Conservation (phyloP, 2,113 vertebrate genomes). For the Murina feae region DNA sequence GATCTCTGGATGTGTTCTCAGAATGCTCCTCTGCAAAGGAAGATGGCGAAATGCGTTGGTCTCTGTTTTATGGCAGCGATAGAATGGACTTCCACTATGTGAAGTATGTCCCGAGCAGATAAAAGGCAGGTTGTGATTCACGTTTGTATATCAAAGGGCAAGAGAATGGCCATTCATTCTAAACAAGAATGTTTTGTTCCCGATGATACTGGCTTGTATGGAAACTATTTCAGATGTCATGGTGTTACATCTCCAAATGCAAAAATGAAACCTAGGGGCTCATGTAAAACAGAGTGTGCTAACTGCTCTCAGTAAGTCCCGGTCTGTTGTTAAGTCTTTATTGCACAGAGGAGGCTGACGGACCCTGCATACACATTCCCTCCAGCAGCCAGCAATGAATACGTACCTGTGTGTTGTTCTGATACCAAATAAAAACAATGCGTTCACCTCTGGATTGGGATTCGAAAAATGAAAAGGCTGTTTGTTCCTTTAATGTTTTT, state of each 20-base stretch:
- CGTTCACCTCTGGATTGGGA: slow-evolving; percentile 62
- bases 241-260: slow-evolving; percentile 10
- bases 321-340: slow-evolving; percentile 65
- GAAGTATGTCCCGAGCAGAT: slow-evolving; percentile 25
- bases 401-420: slow-evolving; percentile 73
- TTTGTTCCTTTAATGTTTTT: slow-evolving; percentile 26
- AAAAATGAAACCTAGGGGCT: slow-evolving; percentile 47
- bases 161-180: slow-evolving; percentile 49
- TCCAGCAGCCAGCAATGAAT: slow-evolving; percentile 62
- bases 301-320: slow-evolving; percentile 66
- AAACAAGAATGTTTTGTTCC: slow-evolving; percentile 10
- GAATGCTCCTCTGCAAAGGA: slow-evolving; percentile 30
- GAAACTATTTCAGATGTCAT: slow-evolving; percentile 8
- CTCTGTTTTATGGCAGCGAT: slow-evolving; percentile 6
- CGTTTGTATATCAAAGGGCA: not conserved
- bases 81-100: not conserved
- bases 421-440: slow-evolving; percentile 77
- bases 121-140: not conserved
- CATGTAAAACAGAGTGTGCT: slow-evolving; percentile 63
- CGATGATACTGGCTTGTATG: not conserved
- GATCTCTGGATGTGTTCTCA: slow-evolving; percentile 39
- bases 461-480: slow-evolving; percentile 44
- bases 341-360: slow-evolving; percentile 65
- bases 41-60: slow-evolving; percentile 9
- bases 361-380: slow-evolving; percentile 68